Conservation (phyloP, 2,888 invertebrate genomes). For the Lasioglossum calceatum region DNA sequence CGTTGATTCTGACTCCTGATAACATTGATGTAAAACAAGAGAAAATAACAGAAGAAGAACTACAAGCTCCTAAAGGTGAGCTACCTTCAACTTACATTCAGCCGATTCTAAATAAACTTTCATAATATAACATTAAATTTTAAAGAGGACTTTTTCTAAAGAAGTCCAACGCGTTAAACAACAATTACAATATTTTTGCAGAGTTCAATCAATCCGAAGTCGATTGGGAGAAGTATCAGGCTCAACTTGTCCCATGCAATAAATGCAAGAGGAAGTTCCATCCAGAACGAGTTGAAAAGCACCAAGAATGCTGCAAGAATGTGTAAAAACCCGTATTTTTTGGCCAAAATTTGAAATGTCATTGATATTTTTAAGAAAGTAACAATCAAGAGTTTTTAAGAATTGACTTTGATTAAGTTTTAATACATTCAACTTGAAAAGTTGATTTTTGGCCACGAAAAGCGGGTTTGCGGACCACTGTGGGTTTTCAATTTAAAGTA, state of each 20-base stretch:
- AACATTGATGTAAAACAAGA: background rate
- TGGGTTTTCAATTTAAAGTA: no score
- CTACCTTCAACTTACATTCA: background rate
- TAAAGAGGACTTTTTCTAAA: no score
- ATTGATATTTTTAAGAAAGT: no score
- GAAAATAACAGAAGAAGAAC: background rate
- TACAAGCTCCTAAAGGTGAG: conserved; percentile 26
- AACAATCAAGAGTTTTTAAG: no score
- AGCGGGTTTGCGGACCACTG: no score
- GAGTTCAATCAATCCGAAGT: conserved; percentile 52
- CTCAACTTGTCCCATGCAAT: conserved; percentile 71
- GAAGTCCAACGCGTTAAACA: background rate
- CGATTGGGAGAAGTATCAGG: conserved; percentile 75
- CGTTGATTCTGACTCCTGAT: background rate
- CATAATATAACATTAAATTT: no score
- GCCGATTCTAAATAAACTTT: background rate
- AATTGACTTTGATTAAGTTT: no score
- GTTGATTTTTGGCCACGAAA: no score
- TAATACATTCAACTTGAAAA: no score
- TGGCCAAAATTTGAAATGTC: no score
- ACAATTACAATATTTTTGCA: conserved; percentile 17
- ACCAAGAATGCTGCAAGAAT: conserved; percentile 63
- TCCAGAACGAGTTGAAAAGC: conserved; percentile 73
- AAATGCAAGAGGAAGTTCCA: conserved; percentile 76
- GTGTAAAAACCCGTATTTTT: conserved; percentile 20